Evolutionary conservation across 1,140 invertebrate species (phyloP).

Genomic region (Caenorhabditis brenneri): DNA sequence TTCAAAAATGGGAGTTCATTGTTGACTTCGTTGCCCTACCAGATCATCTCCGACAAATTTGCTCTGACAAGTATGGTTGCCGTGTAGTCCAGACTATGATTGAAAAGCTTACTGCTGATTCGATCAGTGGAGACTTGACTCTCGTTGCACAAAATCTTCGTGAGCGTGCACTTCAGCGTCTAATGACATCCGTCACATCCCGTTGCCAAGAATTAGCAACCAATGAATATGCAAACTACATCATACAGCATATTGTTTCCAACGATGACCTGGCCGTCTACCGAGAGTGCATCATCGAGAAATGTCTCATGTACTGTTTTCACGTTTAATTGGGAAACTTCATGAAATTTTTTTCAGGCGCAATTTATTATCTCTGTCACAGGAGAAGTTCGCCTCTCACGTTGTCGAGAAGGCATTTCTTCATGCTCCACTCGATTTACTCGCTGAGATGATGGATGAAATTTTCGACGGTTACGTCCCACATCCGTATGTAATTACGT

Average conservation of each 20-base stretch:
- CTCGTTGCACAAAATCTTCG: neutral
- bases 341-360: constrained; percentile 53
- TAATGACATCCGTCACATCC: neutral
- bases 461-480: constrained; percentile 44
- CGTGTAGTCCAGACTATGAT: constrained; percentile 12
- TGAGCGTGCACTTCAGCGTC: neutral
- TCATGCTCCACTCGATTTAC: neutral
- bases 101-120: neutral
- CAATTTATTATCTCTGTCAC: constrained; percentile 61
- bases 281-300: neutral
- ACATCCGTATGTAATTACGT: constrained; percentile 45
- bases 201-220: neutral
- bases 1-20: neutral
- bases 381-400: constrained; percentile 62
- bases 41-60: neutral
- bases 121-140: neutral
- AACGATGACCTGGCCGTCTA: neutral
- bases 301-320: neutral
- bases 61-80: constrained; percentile 1
- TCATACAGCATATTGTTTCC: constrained; percentile 19
- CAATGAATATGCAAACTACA: constrained; percentile 29
- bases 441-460: constrained; percentile 32
- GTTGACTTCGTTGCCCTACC: neutral
- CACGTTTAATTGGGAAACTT: constrained; percentile 39
- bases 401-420: constrained; percentile 61